Evolutionary conservation across 2,113 vertebrate species (phyloP).

Genomic region (Cololabis saira): DNA sequence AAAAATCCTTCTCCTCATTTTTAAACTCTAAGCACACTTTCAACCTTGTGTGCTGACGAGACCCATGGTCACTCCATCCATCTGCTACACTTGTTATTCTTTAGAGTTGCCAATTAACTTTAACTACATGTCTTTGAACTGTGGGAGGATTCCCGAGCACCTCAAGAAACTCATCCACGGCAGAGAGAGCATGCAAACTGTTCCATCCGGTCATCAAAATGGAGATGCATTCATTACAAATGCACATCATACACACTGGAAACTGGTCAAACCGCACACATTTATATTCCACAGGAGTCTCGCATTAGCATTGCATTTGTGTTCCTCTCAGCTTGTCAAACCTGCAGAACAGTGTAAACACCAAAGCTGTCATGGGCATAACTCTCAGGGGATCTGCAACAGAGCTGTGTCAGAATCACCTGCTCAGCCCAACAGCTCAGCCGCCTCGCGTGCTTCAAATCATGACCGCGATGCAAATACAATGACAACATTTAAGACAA

Average conservation of each 20-base stretch:
- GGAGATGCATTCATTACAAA: slow-evolving; percentile 16
- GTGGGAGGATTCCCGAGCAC: neutral
- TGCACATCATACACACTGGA: slow-evolving; percentile 2
- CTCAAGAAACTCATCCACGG: too few species aligned
- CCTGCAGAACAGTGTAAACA: slow-evolving; percentile 25
- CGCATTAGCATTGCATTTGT: slow-evolving; percentile 13
- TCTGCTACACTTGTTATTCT: neutral
- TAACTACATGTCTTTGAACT: neutral
- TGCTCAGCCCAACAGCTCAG: neutral
- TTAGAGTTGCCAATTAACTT: neutral
- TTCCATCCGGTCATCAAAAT: slow-evolving; percentile 8
- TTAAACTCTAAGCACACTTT: too few species aligned
- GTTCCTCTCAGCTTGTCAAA: slow-evolving; percentile 13
- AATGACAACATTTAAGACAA: too few species aligned
- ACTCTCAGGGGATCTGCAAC: slow-evolving; percentile 5
- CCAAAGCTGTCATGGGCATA: neutral
- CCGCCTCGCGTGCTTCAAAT: too few species aligned
- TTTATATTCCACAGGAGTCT: slow-evolving; percentile 7
- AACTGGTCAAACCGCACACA: neutral
- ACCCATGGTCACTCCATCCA: too few species aligned
- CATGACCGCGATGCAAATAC: too few species aligned
- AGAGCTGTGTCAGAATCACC: slow-evolving; percentile 7
- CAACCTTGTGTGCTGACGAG: too few species aligned
- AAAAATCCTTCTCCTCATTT: too few species aligned
- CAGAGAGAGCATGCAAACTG: too few species aligned